These are phyloP conservation scores for Callaeas wilsoni DNA, from an alignment of 2,113 vertebrate genomes.

Conservation along the genomic window DNA sequence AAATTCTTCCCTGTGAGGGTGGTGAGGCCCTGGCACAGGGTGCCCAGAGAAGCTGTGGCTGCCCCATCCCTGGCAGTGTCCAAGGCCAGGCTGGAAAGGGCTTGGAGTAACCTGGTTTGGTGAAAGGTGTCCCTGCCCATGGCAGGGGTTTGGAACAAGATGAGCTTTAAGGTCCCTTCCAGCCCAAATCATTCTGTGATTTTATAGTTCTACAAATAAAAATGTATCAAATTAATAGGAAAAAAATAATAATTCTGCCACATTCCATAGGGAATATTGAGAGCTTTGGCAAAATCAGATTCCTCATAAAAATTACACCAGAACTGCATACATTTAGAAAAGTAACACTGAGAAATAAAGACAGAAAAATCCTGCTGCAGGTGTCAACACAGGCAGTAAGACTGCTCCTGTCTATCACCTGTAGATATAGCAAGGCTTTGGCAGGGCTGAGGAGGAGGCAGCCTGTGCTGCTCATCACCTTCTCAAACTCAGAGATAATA, in stretches of 20 bases:
- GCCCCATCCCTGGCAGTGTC: background rate
- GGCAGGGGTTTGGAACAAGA: background rate
- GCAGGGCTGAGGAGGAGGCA: background rate
- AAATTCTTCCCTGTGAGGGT: background rate
- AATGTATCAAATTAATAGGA: background rate
- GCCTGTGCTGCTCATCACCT: background rate
- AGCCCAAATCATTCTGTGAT: background rate
- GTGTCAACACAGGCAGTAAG: background rate
- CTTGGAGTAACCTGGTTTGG: background rate
- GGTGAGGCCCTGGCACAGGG: fast-evolving
- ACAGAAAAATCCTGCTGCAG: background rate
- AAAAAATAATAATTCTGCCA: background rate
- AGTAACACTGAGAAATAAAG: background rate
- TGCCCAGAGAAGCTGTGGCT: background rate
- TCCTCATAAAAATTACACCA: background rate
- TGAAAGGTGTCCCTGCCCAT: too few relatives aligned
- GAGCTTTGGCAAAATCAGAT: background rate
- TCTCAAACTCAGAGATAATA: background rate
- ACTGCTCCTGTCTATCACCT: background rate
- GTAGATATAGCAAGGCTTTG: background rate
- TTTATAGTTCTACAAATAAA: background rate
- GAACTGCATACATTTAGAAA: background rate
- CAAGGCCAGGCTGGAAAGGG: fast-evolving
- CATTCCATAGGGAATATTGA: background rate
- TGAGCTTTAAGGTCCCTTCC: background rate